Evolutionary conservation across 2,888 invertebrate genomes (phyloP).

Genomic region (Argyra leucocephala): DNA sequence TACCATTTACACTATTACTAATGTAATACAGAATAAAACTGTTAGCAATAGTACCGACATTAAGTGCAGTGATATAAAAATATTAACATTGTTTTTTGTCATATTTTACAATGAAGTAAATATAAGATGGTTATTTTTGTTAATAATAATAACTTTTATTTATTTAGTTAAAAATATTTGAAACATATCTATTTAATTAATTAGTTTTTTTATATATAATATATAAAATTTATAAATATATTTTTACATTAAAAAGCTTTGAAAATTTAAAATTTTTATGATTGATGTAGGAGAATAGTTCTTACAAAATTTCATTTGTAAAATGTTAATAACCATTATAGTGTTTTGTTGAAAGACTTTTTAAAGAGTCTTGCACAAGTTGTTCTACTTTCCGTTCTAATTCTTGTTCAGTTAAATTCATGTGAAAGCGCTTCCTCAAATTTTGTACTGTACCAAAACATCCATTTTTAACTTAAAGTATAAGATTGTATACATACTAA

Average conservation of each 20-base stretch:
- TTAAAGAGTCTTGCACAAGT: slow-evolving; percentile 87
- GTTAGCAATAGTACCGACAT: too few species aligned
- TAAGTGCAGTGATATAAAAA: too few species aligned
- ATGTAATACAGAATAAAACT: too few species aligned
- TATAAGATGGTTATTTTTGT: too few species aligned
- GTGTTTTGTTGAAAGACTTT: slow-evolving; percentile 92
- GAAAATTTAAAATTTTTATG: background rate
- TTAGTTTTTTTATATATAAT: background rate
- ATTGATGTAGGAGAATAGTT: slow-evolving; percentile 23
- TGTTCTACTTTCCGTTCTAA: slow-evolving; percentile 83
- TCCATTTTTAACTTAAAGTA: slow-evolving; percentile 90
- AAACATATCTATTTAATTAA: background rate
- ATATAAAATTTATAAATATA: slow-evolving; percentile 4
- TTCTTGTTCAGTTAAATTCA: slow-evolving; percentile 89
- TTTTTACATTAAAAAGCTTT: slow-evolving; percentile 5
- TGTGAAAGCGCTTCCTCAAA: slow-evolving; percentile 88
- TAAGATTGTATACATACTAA: too few species aligned
- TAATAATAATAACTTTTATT: background rate
- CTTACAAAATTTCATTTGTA: slow-evolving; percentile 80
- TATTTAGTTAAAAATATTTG: slow-evolving; percentile 6
- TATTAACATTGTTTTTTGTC: too few species aligned
- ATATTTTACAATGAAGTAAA: too few species aligned
- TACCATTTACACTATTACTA: too few species aligned
- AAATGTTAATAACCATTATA: slow-evolving; percentile 99
- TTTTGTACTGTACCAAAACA: slow-evolving; percentile 75